Evolutionary conservation across 2,797 vertebrate genomes (phyloP), one percentile per base, ranked within the genome.

Genomic region (Sebastes elongatus): DNA sequence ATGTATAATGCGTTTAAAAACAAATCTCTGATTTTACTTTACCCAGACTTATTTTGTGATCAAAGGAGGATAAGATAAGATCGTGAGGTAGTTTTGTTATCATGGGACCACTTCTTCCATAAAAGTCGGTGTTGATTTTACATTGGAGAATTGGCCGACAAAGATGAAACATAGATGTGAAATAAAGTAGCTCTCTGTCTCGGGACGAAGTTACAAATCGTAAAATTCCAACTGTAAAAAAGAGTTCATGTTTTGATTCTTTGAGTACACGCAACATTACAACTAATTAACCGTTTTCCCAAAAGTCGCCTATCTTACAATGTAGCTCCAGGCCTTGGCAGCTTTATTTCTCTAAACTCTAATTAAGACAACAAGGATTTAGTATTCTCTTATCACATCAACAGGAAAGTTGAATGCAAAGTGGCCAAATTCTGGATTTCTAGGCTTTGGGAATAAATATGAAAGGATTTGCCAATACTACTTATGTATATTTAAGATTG

Each of bases 321-420:
- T 4, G 57, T 42, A 62, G 70, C 86, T 85, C n/a, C 67, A 35
- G 81, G 85, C 80, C 32, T 35, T 27, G 0, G n/a, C 32, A 28
- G 84, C 65, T 66, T 84, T 61, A 55, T 83, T 81, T 80, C 77
- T 56, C 71, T 66, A 7, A 85, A 82, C 76, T 81, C 85, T 90
- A 90, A 91, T 92, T 87, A 90, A 80, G 80, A 89, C 81, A 86
- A 81, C 78, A 78, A 88, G 76, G 88, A 81, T 53, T 80, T 32
- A 32, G 62, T 69, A 74, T 85, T 72, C 73, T 83, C 67, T 8
- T 5, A 55, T 86, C 82, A 81, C 74, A 81, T 56, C 42, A 42
- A 52, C 60, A 4, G 32, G 38, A 80, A 73, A 73, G 76, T 76
- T 30, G 55, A 80, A 77, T 76, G 64, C 72, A 62, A 79, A 74